phyloP scores from a whole-genome alignment of 1,140 invertebrate genomes.

The Hermetia illucens region DNA sequence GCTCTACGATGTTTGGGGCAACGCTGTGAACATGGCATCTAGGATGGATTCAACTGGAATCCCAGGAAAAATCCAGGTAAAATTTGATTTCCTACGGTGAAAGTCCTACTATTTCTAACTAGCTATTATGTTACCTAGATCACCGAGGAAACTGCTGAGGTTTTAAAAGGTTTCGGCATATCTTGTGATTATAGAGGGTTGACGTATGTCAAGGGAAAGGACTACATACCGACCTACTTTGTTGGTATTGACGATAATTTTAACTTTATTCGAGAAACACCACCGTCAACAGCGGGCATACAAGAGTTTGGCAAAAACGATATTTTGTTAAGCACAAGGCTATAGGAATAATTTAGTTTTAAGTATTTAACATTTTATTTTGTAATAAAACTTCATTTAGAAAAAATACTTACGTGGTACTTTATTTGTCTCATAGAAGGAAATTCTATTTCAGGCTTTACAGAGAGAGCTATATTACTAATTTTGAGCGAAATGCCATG shows the following conservation, averaged over 20 bases:
- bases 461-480: too few relatives aligned
- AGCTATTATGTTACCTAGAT: slow-evolving; percentile 34
- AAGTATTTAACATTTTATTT: too few relatives aligned
- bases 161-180: slow-evolving; percentile 51
- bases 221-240: slow-evolving; percentile 57
- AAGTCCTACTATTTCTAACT: neutral
- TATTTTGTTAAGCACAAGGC: too few relatives aligned
- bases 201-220: slow-evolving; percentile 63
- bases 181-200: slow-evolving; percentile 52
- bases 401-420: too few relatives aligned
- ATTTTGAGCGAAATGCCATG: too few relatives aligned
- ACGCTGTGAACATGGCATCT: slow-evolving; percentile 89
- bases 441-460: too few relatives aligned
- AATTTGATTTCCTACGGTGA: neutral
- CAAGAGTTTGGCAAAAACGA: too few relatives aligned
- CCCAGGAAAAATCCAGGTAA: slow-evolving; percentile 64
- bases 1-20: slow-evolving; percentile 76
- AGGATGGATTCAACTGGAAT: slow-evolving; percentile 78
- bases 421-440: too few relatives aligned
- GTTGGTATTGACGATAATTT: slow-evolving; percentile 48
- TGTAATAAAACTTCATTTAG: too few relatives aligned
- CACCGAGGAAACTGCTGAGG: slow-evolving; percentile 53
- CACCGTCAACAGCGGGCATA: too few relatives aligned
- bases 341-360: too few relatives aligned
- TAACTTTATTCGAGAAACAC: slow-evolving; percentile 28